Evolutionary conservation across 2,888 invertebrate species (phyloP).

Genomic region (Marronus borbonicus): DNA sequence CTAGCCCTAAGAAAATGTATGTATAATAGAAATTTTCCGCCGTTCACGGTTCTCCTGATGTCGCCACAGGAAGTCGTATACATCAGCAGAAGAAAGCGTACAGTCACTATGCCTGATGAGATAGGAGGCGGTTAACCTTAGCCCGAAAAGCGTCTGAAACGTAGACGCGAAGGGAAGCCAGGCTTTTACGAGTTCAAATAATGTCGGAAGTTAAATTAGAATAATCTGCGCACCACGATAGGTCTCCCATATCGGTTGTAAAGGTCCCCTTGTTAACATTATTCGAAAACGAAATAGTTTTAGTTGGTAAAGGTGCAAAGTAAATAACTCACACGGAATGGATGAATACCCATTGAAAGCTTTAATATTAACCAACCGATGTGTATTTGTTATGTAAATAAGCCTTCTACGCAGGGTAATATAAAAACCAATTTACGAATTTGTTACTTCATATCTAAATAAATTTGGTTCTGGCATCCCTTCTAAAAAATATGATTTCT

Average conservation of each 20-base stretch:
- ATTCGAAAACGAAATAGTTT: not conserved
- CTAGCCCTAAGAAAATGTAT: conserved; percentile 1
- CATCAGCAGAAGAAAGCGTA: not conserved
- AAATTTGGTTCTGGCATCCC: no score
- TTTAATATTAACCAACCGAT: no score
- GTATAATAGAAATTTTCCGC: conserved; percentile 16
- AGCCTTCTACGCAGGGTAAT: no score
- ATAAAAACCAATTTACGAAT: no score
- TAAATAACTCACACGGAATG: not conserved
- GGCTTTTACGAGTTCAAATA: conserved; percentile 38
- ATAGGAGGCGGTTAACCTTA: conserved; percentile 21
- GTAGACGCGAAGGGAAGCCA: not conserved
- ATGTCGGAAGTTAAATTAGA: conserved; percentile 45
- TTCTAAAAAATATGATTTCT: no score
- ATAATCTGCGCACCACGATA: conserved; percentile 29
- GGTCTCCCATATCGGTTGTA: conserved; percentile 29
- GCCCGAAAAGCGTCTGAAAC: not conserved
- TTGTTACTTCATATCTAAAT: no score
- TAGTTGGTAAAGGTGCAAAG: not conserved
- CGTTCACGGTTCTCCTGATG: conserved; percentile 6
- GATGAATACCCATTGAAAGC: not conserved
- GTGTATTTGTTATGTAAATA: no score
- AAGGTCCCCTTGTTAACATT: conserved; percentile 12
- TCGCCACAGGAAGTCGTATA: not conserved
- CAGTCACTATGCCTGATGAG: conserved; percentile 7